Evolutionary conservation across 2,797 vertebrate species (phyloP), one percentile per base, ranked within the genome.

Genomic region (Xyrichtys novacula): DNA sequence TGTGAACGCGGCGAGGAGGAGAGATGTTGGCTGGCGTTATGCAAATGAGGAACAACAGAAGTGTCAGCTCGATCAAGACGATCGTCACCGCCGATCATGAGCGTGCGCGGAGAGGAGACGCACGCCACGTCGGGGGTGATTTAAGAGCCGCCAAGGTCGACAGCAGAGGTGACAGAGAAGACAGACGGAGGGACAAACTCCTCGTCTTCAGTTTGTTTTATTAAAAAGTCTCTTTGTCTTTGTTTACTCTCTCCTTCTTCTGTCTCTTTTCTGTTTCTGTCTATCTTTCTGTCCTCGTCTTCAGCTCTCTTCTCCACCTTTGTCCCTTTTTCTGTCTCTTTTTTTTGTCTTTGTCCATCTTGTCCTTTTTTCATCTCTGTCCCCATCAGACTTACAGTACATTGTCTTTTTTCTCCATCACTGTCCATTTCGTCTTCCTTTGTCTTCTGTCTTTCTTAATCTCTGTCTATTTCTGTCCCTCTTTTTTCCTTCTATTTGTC

Each of bases 31-130:
- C 34, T 58, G 3, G 67, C 50, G 16, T 68, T 61, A 86, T 80
- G 81, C 65, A 84, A 85, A 87, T 81, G 70, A 70, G 34, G 68
- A 56, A 61, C 65, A 57, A 54, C 65, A 57, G 50, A n/a, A 4
- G 48, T 22, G 74, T 67, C 74, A 29, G 57, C 48, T 60, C 34
- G 29, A 83, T 80, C 36, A 46, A 52, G 70, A 32, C 19, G 38
- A 38, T 40, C 32, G 20, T 44, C 55, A 38, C 38, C 19, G n/a
- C n/a, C n/a, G n/a, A n/a, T n/a, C n/a, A n/a, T n/a, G n/a, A n/a
- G n/a, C n/a, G n/a, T n/a, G n/a, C n/a, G n/a, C n/a, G n/a, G n/a
- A n/a, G n/a, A n/a, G n/a, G n/a, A n/a, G n/a, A 76, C 63, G 16
- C 48, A 7, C 55, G n/a, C 0, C 20, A 2, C 19, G 7, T 6